phyloP scores from a whole-genome alignment of 2,797 vertebrate species.

The Fistularia commersonii region DNA sequence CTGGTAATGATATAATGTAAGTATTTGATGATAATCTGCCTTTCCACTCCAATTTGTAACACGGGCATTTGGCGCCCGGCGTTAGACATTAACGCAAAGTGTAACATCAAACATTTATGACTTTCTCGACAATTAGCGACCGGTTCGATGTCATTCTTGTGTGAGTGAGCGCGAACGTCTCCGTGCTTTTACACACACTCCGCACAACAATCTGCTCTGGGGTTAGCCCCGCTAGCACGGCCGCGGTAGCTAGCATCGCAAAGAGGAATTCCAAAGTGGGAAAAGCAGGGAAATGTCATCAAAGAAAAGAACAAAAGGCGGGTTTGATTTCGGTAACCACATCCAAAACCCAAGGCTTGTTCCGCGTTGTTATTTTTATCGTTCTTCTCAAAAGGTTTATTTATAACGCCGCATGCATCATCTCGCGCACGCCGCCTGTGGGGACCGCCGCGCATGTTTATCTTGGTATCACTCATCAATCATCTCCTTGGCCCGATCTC shows the following conservation, averaged over 20 bases:
- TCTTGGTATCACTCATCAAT: slow-evolving; percentile 82
- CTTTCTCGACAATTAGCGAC: slow-evolving; percentile 59
- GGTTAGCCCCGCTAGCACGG: too few species aligned
- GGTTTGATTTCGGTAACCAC: slow-evolving; percentile 24
- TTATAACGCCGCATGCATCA: slow-evolving; percentile 74
- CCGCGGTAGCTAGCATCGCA: too few species aligned
- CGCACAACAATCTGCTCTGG: too few species aligned
- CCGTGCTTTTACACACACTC: too few species aligned
- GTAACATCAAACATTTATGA: slow-evolving; percentile 65
- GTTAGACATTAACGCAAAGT: slow-evolving; percentile 70
- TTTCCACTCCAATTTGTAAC: slow-evolving; percentile 72
- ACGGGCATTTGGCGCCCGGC: slow-evolving; percentile 55
- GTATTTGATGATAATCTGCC: slow-evolving; percentile 74
- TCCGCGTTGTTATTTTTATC: slow-evolving; percentile 59
- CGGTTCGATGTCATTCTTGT: slow-evolving; percentile 32
- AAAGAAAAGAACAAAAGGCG: slow-evolving; percentile 35
- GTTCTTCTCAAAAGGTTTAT: slow-evolving; percentile 58
- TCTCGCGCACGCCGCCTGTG: slow-evolving; percentile 67
- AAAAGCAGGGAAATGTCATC: slow-evolving; percentile 42
- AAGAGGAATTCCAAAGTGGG: slow-evolving; percentile 3
- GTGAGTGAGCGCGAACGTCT: too few species aligned
- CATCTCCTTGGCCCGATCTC: slow-evolving; percentile 69
- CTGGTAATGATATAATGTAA: slow-evolving; percentile 74
- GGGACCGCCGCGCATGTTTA: slow-evolving; percentile 70
- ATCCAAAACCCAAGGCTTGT: slow-evolving; percentile 37